These are phyloP conservation scores for Ectropis crepuscularia DNA, from an alignment of 2,888 invertebrate genomes.

Conservation along the genomic window DNA sequence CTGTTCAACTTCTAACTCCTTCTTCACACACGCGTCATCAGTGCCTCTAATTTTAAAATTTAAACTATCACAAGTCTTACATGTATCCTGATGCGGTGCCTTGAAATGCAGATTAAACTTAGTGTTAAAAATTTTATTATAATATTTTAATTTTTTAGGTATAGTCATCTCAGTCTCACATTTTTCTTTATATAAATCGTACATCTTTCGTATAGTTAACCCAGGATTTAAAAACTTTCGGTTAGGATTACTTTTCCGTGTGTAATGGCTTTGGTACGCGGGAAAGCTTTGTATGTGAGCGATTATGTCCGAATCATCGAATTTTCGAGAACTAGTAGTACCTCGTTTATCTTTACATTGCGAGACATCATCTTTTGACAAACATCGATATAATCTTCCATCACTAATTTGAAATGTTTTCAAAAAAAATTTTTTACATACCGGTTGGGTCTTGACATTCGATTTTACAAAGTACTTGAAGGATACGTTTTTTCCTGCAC, in stretches of 20 bases:
- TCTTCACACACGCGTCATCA: not conserved
- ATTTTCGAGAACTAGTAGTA: constrained; percentile 41
- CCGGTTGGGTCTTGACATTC: constrained; percentile 27
- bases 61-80: constrained; percentile 35
- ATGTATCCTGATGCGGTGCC: constrained; percentile 32
- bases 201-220: constrained; percentile 37
- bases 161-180: constrained; percentile 20
- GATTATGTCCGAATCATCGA: constrained; percentile 31
- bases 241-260: constrained; percentile 41
- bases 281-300: constrained; percentile 43
- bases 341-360: constrained; percentile 40
- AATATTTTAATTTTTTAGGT: constrained; percentile 37
- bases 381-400: constrained; percentile 39
- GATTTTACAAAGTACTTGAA: constrained; percentile 18
- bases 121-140: constrained; percentile 32
- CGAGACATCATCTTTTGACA: constrained; percentile 36
- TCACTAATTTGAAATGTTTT: constrained; percentile 29
- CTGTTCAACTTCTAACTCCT: not conserved
- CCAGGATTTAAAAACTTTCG: constrained; percentile 43
- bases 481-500: constrained; percentile 26
- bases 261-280: constrained; percentile 46
- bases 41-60: not conserved
- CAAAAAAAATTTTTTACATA: constrained; percentile 32
- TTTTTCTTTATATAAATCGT: constrained; percentile 41
- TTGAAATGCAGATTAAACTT: constrained; percentile 39